phyloP scores from a whole-genome alignment of 2,888 invertebrate species.

The Drosophila ezoana region DNA sequence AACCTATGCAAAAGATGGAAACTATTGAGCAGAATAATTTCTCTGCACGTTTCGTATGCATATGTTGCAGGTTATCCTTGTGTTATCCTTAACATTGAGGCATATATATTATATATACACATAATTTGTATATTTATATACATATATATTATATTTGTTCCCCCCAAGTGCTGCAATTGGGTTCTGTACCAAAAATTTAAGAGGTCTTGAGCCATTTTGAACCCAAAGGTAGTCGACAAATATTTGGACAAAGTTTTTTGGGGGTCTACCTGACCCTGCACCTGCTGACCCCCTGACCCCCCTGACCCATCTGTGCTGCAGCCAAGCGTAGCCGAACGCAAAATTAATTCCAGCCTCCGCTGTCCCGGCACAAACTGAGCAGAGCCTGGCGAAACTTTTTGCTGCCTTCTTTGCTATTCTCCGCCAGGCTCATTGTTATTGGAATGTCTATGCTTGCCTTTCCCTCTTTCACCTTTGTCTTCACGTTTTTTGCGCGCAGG shows the following conservation, averaged over 20 bases:
- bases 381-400: constrained; percentile 52
- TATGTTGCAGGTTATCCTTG: constrained; percentile 19
- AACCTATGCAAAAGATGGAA: neutral
- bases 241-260: constrained; percentile 66
- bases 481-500: neutral
- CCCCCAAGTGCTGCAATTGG: constrained; percentile 39
- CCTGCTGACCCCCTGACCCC: constrained; percentile 12
- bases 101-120: constrained; percentile 4
- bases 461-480: neutral
- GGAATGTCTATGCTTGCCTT: constrained; percentile 57
- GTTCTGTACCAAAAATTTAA: constrained; percentile 29
- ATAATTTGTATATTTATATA: neutral
- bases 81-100: constrained; percentile 21
- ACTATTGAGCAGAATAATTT: constrained; percentile 1
- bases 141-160: neutral
- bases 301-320: constrained; percentile 24
- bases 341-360: constrained; percentile 76
- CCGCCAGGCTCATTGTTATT: constrained; percentile 64
- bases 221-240: constrained; percentile 58
- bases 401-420: constrained; percentile 45
- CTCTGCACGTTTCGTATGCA: constrained; percentile 19
- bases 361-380: constrained; percentile 39
- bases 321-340: constrained; percentile 62
- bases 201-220: constrained; percentile 40
- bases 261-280: constrained; percentile 17